Conservation (phyloP, 2,113 vertebrate genomes). For the Camelus dromedarius region DNA sequence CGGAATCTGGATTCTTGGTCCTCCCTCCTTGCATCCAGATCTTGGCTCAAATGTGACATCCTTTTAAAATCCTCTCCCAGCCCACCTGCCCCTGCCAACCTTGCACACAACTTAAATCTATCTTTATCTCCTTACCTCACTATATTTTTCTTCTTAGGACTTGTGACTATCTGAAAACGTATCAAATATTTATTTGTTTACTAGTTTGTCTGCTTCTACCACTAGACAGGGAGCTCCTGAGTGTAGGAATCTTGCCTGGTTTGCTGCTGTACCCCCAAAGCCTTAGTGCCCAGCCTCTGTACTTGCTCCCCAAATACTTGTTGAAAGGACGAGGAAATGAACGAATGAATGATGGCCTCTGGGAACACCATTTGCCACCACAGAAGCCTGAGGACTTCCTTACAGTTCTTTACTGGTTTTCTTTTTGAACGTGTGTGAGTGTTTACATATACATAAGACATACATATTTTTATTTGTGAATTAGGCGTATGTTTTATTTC, state of each 20-base stretch:
- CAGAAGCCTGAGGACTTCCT: neutral
- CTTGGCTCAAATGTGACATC: conserved; percentile 26
- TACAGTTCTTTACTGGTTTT: neutral
- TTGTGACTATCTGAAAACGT: conserved; percentile 22
- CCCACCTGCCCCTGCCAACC: neutral
- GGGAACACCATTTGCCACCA: neutral
- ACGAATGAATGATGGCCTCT: neutral
- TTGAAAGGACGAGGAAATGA: neutral
- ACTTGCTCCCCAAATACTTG: neutral
- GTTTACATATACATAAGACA: neutral
- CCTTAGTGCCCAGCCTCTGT: neutral
- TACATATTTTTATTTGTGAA: neutral
- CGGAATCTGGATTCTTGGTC: neutral
- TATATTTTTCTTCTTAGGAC: conserved; percentile 26
- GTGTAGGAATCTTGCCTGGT: neutral
- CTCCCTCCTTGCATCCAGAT: neutral
- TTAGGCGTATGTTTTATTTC: conserved; percentile 49
- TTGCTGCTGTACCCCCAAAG: neutral
- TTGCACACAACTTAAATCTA: neutral
- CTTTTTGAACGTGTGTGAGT: neutral
- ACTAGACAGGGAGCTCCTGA: neutral
- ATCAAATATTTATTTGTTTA: conserved; percentile 20
- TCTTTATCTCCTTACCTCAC: neutral
- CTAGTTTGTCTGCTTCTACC: neutral
- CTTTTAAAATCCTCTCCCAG: neutral